Evolutionary conservation across 1,140 invertebrate species (phyloP).

Genomic region (Macrocentrus cingulum): DNA sequence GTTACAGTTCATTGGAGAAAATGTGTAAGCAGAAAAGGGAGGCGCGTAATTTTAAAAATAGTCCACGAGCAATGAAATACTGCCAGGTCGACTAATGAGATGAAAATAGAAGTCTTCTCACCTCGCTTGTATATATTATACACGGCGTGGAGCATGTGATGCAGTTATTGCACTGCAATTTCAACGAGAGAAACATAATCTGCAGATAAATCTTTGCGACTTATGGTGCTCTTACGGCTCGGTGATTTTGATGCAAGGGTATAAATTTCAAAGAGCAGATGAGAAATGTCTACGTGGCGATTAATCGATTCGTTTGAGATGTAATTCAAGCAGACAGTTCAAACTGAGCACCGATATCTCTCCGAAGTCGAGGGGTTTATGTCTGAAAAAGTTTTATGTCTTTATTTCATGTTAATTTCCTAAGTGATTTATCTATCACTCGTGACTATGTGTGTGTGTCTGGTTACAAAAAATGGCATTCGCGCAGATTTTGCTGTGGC

Average conservation of each 20-base stretch:
- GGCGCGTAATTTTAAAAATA: slow-evolving; percentile 23
- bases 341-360: not conserved
- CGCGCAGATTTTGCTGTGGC: not conserved
- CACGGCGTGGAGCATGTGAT: slow-evolving; percentile 1
- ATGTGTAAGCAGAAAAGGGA: not conserved
- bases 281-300: slow-evolving; percentile 9
- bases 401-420: slow-evolving; percentile 22
- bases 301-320: slow-evolving; percentile 16
- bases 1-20: slow-evolving; percentile 18
- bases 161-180: slow-evolving; percentile 22
- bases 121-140: not conserved
- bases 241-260: slow-evolving; percentile 14
- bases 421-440: not conserved
- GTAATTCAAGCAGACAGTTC: slow-evolving; percentile 11
- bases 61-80: slow-evolving; percentile 21
- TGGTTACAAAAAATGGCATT: not conserved
- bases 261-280: slow-evolving; percentile 12
- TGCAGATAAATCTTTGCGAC: slow-evolving; percentile 11
- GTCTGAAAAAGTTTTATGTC: slow-evolving; percentile 19
- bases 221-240: slow-evolving; percentile 14
- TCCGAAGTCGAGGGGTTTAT: slow-evolving; percentile 1
- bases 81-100: slow-evolving; percentile 23
- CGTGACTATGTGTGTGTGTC: not conserved
- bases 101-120: slow-evolving; percentile 25
- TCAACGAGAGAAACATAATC: slow-evolving; percentile 24